A percentile compares a stretch with the other conserved stretches of the same genome.
phyloP scores from a whole-genome alignment of 2,797 vertebrate genomes.

The Pangasius krempfi region DNA sequence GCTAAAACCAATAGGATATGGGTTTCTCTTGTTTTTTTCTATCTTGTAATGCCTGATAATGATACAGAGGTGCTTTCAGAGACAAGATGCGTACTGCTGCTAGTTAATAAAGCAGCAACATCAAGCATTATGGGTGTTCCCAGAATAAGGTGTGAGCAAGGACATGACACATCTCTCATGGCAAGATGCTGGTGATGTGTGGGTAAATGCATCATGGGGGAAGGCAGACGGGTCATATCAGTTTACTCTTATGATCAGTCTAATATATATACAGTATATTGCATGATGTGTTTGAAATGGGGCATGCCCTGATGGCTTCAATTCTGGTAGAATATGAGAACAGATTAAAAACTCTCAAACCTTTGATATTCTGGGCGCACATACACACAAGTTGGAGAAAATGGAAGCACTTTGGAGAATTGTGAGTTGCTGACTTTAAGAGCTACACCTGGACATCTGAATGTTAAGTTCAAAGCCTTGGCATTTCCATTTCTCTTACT shows the following conservation, averaged over 20 bases:
- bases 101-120: background rate
- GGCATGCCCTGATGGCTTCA: background rate
- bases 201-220: background rate
- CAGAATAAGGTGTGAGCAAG: background rate
- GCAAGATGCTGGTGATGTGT: background rate
- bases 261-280: background rate
- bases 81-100: background rate
- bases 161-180: background rate
- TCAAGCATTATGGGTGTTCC: background rate
- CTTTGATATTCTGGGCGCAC: background rate
- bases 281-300: background rate
- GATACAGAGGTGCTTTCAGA: constrained; percentile 8
- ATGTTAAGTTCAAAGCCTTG: background rate
- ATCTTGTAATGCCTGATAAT: background rate
- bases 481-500: background rate
- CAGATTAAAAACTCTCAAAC: background rate
- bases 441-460: background rate
- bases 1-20: background rate
- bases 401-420: background rate
- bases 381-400: background rate
- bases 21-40: background rate
- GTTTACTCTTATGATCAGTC: background rate
- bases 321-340: background rate
- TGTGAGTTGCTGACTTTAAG: background rate
- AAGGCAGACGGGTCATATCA: background rate